phyloP scores from a whole-genome alignment of 2,888 invertebrate genomes.

The Lagria hirta region DNA sequence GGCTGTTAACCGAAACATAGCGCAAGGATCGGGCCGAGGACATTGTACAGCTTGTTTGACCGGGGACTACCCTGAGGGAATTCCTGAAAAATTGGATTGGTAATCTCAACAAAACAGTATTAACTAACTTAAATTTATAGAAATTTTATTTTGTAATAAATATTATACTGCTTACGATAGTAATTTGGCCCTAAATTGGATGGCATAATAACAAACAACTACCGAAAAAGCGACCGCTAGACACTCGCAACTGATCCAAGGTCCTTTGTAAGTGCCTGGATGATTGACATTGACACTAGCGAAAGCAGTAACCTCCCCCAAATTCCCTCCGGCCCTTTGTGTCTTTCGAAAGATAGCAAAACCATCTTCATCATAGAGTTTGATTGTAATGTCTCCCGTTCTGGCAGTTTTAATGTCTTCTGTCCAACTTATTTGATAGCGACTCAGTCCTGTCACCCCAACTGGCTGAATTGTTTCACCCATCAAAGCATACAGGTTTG shows the following conservation, averaged over 20 bases:
- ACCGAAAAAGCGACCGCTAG: slow-evolving; percentile 76
- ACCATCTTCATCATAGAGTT: slow-evolving; percentile 86
- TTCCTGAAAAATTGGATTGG: slow-evolving; percentile 64
- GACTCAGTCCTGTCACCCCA: slow-evolving; percentile 71
- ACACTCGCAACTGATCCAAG: slow-evolving; percentile 87
- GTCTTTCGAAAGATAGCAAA: slow-evolving; percentile 82
- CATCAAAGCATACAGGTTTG: slow-evolving; percentile 80
- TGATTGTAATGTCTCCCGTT: slow-evolving; percentile 75
- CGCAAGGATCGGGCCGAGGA: slow-evolving; percentile 66
- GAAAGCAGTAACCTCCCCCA: slow-evolving; percentile 65
- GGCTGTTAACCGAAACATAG: slow-evolving; percentile 81
- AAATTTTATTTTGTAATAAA: slow-evolving; percentile 2
- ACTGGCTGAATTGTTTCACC: slow-evolving; percentile 79
- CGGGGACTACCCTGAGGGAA: slow-evolving; percentile 85
- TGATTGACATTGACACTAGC: slow-evolving; percentile 69
- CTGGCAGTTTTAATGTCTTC: slow-evolving; percentile 80
- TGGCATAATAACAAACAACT: slow-evolving; percentile 79
- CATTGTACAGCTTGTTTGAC: slow-evolving; percentile 97
- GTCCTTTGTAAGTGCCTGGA: slow-evolving; percentile 80
- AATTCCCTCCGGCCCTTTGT: slow-evolving; percentile 67
- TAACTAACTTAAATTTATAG: not conserved
- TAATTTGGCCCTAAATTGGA: slow-evolving; percentile 77
- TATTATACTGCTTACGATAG: slow-evolving; percentile 46
- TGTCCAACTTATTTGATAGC: slow-evolving; percentile 90
- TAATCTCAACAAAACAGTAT: slow-evolving; percentile 35